These are phyloP conservation scores for Tetrao urogallus DNA, from an alignment of 2,113 vertebrate species.

Conservation along the genomic window DNA sequence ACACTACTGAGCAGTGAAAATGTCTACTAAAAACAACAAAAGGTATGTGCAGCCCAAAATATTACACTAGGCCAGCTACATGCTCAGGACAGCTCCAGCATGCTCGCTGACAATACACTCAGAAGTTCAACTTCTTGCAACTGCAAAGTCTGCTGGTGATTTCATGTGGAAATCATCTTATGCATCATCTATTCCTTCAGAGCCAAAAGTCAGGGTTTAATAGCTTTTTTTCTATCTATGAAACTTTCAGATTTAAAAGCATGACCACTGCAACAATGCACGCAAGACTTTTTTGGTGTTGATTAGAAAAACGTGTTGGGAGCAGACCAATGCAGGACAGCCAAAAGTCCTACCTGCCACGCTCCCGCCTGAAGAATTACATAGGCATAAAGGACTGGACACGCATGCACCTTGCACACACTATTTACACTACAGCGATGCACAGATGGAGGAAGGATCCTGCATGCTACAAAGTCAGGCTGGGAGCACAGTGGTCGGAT, in stretches of 20 bases:
- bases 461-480: background rate
- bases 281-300: background rate
- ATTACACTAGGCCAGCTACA: background rate
- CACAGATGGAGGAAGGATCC: background rate
- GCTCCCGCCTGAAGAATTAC: background rate
- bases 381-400: background rate
- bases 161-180: background rate
- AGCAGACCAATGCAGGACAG: background rate
- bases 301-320: background rate
- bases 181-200: background rate
- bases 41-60: background rate
- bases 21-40: background rate
- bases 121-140: background rate
- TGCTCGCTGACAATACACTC: background rate
- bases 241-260: background rate
- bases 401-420: accelerated
- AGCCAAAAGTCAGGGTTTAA: background rate
- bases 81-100: background rate
- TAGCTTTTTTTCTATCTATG: background rate
- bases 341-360: background rate
- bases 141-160: accelerated
- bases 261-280: accelerated
- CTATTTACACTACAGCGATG: too few relatives aligned
- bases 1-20: background rate
- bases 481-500: background rate